A percentile compares a stretch with the other conserved stretches of the same genome.
phyloP scores from a whole-genome alignment of 2,888 invertebrate genomes.

The Mesochorus sp. region DNA sequence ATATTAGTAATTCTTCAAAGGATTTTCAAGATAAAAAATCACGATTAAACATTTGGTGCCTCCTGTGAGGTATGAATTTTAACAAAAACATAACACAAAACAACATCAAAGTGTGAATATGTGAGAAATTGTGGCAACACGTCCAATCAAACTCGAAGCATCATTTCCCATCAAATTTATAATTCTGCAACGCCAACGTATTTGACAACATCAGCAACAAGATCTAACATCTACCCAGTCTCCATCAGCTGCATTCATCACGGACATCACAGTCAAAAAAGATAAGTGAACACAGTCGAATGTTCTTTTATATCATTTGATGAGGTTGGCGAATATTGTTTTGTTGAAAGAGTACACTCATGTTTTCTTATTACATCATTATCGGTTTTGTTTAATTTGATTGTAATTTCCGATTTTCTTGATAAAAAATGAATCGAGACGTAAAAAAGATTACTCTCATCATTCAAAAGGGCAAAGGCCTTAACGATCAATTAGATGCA shows the following conservation, averaged over 20 bases:
- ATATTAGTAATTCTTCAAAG: too few species aligned
- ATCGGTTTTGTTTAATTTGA: neutral
- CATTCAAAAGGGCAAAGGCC: slow-evolving; percentile 16
- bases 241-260: slow-evolving; percentile 3
- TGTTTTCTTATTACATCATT: neutral
- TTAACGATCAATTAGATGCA: slow-evolving; percentile 8
- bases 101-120: neutral
- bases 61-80: slow-evolving; percentile 48
- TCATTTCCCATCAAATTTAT: neutral
- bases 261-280: neutral
- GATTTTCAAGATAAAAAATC: too few species aligned
- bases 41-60: too few species aligned
- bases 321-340: neutral
- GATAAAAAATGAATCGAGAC: slow-evolving; percentile 18
- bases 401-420: neutral
- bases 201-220: neutral
- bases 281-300: neutral
- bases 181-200: neutral
- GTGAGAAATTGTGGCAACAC: neutral
- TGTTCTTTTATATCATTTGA: neutral
- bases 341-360: neutral
- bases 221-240: neutral
- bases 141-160: neutral
- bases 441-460: neutral
- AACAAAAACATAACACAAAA: neutral